These are phyloP conservation scores for Neodiprion fabricii DNA, from an alignment of 1,140 invertebrate species.

Conservation along the genomic window DNA sequence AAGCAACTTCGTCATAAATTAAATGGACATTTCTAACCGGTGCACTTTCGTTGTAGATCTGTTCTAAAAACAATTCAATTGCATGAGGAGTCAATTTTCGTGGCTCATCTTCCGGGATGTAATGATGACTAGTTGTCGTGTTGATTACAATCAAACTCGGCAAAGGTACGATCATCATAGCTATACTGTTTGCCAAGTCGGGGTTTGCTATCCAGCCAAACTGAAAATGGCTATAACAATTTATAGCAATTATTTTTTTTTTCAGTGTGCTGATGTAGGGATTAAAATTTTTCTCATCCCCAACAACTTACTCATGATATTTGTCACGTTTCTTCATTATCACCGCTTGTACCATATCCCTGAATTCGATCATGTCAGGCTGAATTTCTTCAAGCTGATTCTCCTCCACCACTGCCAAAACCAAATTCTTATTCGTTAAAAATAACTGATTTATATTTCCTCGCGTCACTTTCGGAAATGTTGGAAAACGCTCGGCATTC, in stretches of 20 bases:
- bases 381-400: constrained; percentile 84
- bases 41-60: constrained; percentile 75
- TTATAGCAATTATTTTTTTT: constrained; percentile 22
- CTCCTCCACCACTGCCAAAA: constrained; percentile 86
- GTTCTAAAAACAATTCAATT: constrained; percentile 79
- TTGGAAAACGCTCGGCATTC: constrained; percentile 87
- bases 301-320: constrained; percentile 72
- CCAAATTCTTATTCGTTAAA: constrained; percentile 85
- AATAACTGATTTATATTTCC: constrained; percentile 85
- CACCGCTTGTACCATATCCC: constrained; percentile 84
- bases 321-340: constrained; percentile 78
- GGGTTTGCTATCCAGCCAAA: constrained; percentile 92
- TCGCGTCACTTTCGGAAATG: constrained; percentile 86
- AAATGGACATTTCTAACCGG: constrained; percentile 62
- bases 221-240: constrained; percentile 72
- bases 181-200: constrained; percentile 89
- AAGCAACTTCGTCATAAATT: neutral
- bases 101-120: constrained; percentile 85
- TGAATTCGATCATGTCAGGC: constrained; percentile 81
- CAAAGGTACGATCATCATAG: constrained; percentile 81
- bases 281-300: neutral
- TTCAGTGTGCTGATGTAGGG: neutral
- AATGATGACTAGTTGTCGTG: constrained; percentile 88
- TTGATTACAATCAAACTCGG: constrained; percentile 91
- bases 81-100: constrained; percentile 78